Base-by-base conservation (phyloP, 2,797 vertebrate species). In the Corythornis leucogaster region DNA sequence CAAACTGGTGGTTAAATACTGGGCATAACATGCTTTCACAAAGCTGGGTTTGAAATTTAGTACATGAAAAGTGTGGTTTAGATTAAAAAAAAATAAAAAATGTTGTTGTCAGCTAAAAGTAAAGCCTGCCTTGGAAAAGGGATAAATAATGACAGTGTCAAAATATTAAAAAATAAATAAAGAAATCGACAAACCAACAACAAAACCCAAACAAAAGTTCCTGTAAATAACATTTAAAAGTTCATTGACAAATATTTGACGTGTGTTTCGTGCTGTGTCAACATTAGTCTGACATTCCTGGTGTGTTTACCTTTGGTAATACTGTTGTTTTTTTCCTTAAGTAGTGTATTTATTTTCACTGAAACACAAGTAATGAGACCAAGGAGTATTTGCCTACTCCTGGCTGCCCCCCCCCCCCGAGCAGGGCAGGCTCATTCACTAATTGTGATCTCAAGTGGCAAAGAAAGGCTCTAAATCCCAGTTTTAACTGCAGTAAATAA, bases 261-360 rank as follows among this genome's bases (percentile, higher is more conserved):
- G 19, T 80, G 57, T 71, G 46, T 85, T 92, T 68, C 92, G 69
- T 78, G 92, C 87, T 81, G 45, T 85, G 82, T 95, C 93, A 95
- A 89, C 87, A 87, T 43, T 30, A 53, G 53, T 58, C 26, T 84
- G 77, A 66, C 64, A 66, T 73, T 89, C 69, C 35, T 59, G 73
- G 15, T 38, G 8, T 89, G 83, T 92, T 95, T 95, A 93, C 89
- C 81, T 94, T 93, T 51, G 59, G 77, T 81, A 81, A 79, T 82
- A 61, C 48, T 74, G 35, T 7, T 35, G 35, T 50, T 42, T 71
- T 45, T 76, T 59, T 26, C 22, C 71, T 74, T 81, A 87, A 95
- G 69, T 87, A 69, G 50, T n/a, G 55, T 78, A 71, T 93, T 92
- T 94, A 88, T 90, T 93, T 95, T 92, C 87, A 90, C 89, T 83